Evolutionary conservation across 2,113 vertebrate species (phyloP).

Genomic region (Murina feae): DNA sequence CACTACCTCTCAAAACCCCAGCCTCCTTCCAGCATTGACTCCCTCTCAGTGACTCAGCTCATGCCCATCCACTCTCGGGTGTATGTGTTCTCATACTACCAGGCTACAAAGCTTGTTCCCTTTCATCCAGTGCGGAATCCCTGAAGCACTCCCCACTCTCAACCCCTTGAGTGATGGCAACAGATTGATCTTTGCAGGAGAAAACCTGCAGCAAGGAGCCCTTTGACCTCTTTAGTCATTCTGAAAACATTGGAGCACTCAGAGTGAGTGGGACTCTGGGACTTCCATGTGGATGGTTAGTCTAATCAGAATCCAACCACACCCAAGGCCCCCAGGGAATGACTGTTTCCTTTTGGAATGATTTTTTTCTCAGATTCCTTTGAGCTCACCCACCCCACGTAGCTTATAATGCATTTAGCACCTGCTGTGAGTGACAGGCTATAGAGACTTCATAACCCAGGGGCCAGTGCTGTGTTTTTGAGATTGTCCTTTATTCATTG

Average conservation of each 20-base stretch:
- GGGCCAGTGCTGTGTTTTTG: neutral
- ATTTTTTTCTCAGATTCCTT: neutral
- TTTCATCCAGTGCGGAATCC: neutral
- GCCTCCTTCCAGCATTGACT: neutral
- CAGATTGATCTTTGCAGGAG: neutral
- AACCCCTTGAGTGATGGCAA: neutral
- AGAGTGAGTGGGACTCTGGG: neutral
- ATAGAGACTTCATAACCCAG: neutral
- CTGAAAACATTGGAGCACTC: neutral
- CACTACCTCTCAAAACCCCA: neutral
- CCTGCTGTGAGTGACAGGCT: neutral
- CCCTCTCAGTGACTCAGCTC: neutral
- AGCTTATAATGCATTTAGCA: neutral
- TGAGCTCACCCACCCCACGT: neutral
- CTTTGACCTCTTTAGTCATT: neutral
- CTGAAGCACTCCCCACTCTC: neutral
- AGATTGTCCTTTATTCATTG: neutral
- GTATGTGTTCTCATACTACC: neutral
- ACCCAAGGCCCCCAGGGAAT: neutral
- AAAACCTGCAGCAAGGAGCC: neutral
- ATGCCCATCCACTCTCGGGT: neutral
- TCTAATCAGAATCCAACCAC: neutral
- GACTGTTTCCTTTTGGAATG: neutral
- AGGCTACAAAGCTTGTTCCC: neutral
- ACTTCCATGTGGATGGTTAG: neutral